Evolutionary conservation across 2,797 vertebrate genomes (phyloP).

Genomic region (Parotocinclus haroldoi): DNA sequence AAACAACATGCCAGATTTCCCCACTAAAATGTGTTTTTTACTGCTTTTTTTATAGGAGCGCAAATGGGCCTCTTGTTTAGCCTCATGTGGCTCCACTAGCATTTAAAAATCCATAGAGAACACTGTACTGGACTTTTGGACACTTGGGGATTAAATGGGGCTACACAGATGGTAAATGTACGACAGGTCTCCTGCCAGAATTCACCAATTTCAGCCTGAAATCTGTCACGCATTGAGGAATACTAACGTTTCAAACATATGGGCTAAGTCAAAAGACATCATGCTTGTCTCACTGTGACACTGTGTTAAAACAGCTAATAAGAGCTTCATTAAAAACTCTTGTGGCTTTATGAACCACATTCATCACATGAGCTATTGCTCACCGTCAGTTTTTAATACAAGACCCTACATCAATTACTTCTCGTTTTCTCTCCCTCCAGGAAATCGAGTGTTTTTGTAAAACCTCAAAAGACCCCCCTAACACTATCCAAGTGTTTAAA

Average conservation of each 20-base stretch:
- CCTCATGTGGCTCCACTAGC: conserved; percentile 21
- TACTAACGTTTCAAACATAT: too few species aligned
- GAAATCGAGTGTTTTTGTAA: conserved; percentile 66
- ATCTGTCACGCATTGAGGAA: too few species aligned
- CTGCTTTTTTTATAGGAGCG: conserved; percentile 51
- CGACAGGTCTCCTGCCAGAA: background rate
- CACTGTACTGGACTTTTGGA: conserved; percentile 1
- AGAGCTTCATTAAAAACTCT: conserved; percentile 11
- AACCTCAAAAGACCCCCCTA: conserved; percentile 59
- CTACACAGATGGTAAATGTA: too few species aligned
- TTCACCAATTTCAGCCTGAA: too few species aligned
- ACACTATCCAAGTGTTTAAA: conserved; percentile 57
- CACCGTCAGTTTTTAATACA: conserved; percentile 42
- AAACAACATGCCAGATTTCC: conserved; percentile 55
- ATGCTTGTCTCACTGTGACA: conserved; percentile 17
- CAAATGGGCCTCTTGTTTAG: conserved; percentile 41
- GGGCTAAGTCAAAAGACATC: too few species aligned
- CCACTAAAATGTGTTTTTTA: conserved; percentile 56
- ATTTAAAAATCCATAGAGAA: conserved; percentile 39
- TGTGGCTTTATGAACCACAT: conserved; percentile 14
- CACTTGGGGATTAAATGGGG: conserved; percentile 13
- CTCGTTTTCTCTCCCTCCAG: conserved; percentile 34
- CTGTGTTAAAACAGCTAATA: conserved; percentile 21
- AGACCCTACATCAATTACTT: conserved; percentile 29
- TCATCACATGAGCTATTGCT: conserved; percentile 10